Evolutionary conservation across 2,888 invertebrate genomes (phyloP).

Genomic region (Scelioninae gen. 1): DNA sequence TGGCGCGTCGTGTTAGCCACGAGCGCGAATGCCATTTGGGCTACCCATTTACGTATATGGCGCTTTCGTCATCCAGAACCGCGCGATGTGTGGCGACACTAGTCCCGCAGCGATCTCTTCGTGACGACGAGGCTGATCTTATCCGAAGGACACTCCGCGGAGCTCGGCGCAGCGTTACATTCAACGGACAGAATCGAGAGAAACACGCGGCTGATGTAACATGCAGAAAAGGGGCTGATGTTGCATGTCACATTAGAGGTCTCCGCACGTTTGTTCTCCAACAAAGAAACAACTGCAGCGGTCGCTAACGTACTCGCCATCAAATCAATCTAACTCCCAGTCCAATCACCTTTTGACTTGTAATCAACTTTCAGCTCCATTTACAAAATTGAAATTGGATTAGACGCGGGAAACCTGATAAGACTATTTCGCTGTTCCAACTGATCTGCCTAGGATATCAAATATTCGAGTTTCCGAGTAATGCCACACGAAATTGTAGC

Average conservation of each 20-base stretch:
- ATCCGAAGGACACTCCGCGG: slow-evolving; percentile 54
- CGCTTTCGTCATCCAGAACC: slow-evolving; percentile 64
- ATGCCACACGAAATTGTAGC: not conserved
- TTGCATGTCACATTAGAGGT: slow-evolving; percentile 52
- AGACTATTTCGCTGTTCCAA: not conserved
- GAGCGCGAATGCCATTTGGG: slow-evolving; percentile 61
- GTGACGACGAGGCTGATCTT: slow-evolving; percentile 66
- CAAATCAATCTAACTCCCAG: no score
- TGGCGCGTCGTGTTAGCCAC: slow-evolving; percentile 58
- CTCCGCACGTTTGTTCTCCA: slow-evolving; percentile 42
- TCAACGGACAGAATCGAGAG: slow-evolving; percentile 55
- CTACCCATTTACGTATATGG: slow-evolving; percentile 67
- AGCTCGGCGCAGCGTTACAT: slow-evolving; percentile 56
- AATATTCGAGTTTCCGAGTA: not conserved
- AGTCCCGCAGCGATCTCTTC: slow-evolving; percentile 48
- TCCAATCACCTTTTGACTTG: slow-evolving; percentile 15
- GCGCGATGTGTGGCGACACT: slow-evolving; percentile 63
- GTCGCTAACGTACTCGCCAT: no score
- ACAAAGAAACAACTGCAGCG: slow-evolving; percentile 51
- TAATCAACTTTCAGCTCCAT: slow-evolving; percentile 27
- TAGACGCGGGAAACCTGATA: not conserved
- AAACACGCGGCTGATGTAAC: slow-evolving; percentile 61
- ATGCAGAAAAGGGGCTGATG: slow-evolving; percentile 56
- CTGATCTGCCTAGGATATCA: not conserved
- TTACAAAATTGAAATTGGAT: slow-evolving; percentile 15